Evolutionary conservation across 1,140 invertebrate genomes (phyloP).

Genomic region (Macrobrachium rosenbergii): DNA sequence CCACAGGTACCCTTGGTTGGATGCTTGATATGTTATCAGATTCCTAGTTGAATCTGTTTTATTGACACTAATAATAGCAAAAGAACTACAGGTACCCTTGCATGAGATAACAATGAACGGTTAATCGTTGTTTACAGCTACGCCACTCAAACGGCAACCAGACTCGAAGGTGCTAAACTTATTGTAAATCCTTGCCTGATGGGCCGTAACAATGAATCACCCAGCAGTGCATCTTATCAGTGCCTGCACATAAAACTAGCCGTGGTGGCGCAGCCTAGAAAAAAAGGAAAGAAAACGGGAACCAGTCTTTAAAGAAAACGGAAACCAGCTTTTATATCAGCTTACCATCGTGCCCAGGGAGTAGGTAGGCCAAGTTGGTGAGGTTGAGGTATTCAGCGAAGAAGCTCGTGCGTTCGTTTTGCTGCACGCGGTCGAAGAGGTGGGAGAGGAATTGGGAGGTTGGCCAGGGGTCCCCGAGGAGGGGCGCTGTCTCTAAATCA

Average conservation of each 20-base stretch:
- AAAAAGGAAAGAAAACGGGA: constrained; percentile 74
- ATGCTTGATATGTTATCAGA: too few species aligned
- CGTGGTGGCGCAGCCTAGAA: constrained; percentile 75
- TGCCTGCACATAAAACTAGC: constrained; percentile 74
- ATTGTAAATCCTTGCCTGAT: not conserved
- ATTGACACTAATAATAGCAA: constrained; percentile 23
- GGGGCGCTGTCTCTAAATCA: constrained; percentile 75
- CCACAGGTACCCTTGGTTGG: too few species aligned
- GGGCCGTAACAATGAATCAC: constrained; percentile 1
- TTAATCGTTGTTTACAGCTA: too few species aligned
- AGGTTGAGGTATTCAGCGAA: constrained; percentile 54
- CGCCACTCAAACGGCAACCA: too few species aligned
- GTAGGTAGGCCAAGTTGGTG: constrained; percentile 54
- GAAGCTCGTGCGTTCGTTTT: constrained; percentile 30
- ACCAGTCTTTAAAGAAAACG: not conserved
- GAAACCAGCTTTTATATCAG: not conserved
- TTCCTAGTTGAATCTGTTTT: not conserved
- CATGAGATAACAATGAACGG: too few species aligned
- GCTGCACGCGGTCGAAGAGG: constrained; percentile 31
- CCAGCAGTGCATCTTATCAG: too few species aligned
- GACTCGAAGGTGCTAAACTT: too few species aligned
- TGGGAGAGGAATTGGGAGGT: constrained; percentile 54
- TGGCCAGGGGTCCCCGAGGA: constrained; percentile 52
- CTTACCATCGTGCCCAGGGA: constrained; percentile 50
- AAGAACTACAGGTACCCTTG: not conserved